phyloP scores from a whole-genome alignment of 1,140 invertebrate genomes.

The Cydia fagiglandana region DNA sequence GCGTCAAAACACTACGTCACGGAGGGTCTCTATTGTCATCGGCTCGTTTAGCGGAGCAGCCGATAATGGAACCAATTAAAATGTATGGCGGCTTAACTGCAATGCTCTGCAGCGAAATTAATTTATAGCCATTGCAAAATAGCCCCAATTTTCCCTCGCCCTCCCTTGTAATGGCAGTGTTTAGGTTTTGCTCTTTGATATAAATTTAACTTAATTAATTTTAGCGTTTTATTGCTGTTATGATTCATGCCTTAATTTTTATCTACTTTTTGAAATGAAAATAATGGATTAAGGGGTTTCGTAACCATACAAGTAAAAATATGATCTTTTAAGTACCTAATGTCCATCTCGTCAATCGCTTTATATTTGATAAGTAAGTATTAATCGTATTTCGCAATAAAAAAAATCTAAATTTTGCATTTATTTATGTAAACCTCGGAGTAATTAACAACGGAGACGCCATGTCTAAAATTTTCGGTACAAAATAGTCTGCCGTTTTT shows the following conservation, averaged over 20 bases:
- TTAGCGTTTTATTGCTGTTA: background rate
- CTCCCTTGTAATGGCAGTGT: slow-evolving; percentile 52
- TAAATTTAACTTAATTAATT: slow-evolving; percentile 26
- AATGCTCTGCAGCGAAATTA: slow-evolving; percentile 73
- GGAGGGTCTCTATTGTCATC: slow-evolving; percentile 57
- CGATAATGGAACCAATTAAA: slow-evolving; percentile 78
- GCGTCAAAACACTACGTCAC: slow-evolving; percentile 51
- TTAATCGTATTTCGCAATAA: too few relatives aligned
- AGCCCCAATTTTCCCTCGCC: slow-evolving; percentile 60
- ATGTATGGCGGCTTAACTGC: slow-evolving; percentile 77
- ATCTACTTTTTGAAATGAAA: background rate
- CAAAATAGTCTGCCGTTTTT: too few relatives aligned
- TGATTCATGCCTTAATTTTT: background rate
- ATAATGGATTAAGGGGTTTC: background rate
- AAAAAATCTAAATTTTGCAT: too few relatives aligned
- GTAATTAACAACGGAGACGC: too few relatives aligned
- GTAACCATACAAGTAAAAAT: background rate
- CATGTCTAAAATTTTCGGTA: too few relatives aligned
- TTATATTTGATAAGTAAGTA: too few relatives aligned
- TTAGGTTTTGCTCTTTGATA: slow-evolving; percentile 45
- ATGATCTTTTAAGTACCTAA: too few relatives aligned
- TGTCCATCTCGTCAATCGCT: too few relatives aligned
- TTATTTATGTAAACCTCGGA: too few relatives aligned
- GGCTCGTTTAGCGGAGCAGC: slow-evolving; percentile 66
- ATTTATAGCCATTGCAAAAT: slow-evolving; percentile 75